Conservation (phyloP, 2,113 vertebrate genomes). For the Lichenostomus cassidix region DNA sequence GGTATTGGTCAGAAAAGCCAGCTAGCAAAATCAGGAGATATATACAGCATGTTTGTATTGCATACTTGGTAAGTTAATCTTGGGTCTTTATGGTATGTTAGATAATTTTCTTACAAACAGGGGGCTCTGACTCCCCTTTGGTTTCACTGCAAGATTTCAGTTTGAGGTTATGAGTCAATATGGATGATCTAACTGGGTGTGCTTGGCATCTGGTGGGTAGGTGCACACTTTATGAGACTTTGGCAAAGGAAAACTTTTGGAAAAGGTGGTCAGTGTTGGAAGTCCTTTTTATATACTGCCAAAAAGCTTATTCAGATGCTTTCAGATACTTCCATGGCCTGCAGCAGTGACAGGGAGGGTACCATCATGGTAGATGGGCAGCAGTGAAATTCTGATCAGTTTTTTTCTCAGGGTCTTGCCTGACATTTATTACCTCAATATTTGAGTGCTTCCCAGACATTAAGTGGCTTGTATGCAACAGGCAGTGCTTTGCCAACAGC, state of each 20-base stretch:
- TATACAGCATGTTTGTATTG: too few relatives aligned
- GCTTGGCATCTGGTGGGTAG: background rate
- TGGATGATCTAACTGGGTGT: background rate
- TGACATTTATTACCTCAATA: background rate
- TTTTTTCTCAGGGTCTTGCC: background rate
- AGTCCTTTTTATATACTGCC: background rate
- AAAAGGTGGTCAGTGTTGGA: background rate
- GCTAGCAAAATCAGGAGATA: background rate
- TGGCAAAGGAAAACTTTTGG: background rate
- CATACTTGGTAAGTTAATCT: background rate
- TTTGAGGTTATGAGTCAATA: background rate
- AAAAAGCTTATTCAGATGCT: background rate
- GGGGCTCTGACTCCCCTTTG: background rate
- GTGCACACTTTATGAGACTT: background rate
- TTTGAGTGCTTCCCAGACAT: background rate
- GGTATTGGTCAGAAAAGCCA: background rate
- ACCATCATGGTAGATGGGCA: background rate
- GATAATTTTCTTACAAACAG: background rate
- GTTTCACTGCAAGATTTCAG: background rate
- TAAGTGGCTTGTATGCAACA: background rate
- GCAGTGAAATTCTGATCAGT: background rate
- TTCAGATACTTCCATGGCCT: background rate
- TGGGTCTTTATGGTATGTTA: background rate
- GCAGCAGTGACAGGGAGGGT: background rate
- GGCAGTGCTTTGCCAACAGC: background rate